Conservation (phyloP, 2,797 vertebrate species). For the Gallinago solitaria region DNA sequence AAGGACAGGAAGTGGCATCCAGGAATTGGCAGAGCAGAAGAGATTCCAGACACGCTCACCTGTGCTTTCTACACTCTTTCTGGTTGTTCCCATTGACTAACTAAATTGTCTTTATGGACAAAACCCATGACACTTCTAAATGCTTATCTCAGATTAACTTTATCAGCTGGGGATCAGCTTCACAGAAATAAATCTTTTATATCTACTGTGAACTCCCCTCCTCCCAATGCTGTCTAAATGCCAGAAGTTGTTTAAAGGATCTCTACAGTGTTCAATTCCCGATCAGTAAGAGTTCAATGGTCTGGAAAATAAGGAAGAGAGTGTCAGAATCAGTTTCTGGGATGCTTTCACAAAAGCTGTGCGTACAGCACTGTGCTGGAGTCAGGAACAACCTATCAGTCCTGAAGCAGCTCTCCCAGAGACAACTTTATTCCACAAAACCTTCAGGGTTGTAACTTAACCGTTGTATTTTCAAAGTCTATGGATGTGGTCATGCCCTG, state of each 20-base stretch:
- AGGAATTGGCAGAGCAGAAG: not conserved
- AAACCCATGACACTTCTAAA: not conserved
- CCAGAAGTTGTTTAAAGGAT: slow-evolving; percentile 29
- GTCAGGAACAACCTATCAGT: not conserved
- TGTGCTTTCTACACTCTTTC: not conserved
- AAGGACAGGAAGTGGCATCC: not conserved
- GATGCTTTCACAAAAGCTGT: not conserved
- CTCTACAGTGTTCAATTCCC: not conserved
- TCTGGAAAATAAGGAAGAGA: slow-evolving; percentile 56
- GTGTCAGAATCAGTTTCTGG: slow-evolving; percentile 22
- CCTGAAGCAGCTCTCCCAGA: not conserved
- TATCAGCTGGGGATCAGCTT: not conserved
- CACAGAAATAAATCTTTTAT: not conserved
- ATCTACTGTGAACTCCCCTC: not conserved
- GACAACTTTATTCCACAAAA: slow-evolving; percentile 10
- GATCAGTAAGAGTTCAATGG: slow-evolving; percentile 32
- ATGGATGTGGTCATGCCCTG: not conserved
- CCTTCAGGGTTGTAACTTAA: not conserved
- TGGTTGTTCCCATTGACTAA: not conserved
- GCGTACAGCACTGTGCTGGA: not conserved
- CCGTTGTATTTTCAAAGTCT: not conserved
- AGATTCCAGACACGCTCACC: not conserved
- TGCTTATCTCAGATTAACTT: not conserved
- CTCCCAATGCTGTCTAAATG: not conserved
- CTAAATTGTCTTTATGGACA: not conserved